Percentiles rank a stretch among this genome's conserved stretches.
phyloP scores from a whole-genome alignment of 2,888 invertebrate genomes.

The Trichopoda pennipes region DNA sequence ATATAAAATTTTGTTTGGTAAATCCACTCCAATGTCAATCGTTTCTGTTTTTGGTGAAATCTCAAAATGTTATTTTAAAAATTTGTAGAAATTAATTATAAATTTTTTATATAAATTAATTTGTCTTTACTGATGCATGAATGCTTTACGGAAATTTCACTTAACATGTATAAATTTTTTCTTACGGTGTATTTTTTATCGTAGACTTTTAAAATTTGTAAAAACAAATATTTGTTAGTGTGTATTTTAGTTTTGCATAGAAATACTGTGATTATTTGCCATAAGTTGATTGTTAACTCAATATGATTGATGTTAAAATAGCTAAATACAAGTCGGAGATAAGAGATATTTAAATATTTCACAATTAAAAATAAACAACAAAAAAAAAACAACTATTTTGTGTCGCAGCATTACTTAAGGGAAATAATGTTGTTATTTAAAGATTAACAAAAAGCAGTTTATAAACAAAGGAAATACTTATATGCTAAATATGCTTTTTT shows the following conservation, averaged over 20 bases:
- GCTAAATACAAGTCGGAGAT: constrained; percentile 36
- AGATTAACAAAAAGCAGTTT: neutral
- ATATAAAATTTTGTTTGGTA: too few species aligned
- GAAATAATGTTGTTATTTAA: constrained; percentile 12
- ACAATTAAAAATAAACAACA: neutral
- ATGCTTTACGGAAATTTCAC: too few species aligned
- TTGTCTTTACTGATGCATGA: too few species aligned
- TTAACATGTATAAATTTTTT: neutral
- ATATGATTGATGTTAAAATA: constrained; percentile 54
- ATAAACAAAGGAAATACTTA: neutral
- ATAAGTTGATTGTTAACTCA: constrained; percentile 30
- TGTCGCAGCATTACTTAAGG: neutral
- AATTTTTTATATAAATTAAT: too few species aligned
- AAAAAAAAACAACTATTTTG: neutral
- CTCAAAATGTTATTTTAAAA: too few species aligned
- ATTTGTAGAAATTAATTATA: too few species aligned
- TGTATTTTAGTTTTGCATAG: constrained; percentile 35
- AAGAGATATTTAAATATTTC: constrained; percentile 24
- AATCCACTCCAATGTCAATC: too few species aligned
- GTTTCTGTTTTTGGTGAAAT: too few species aligned
- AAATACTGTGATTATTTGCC: constrained; percentile 46
- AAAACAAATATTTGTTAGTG: constrained; percentile 1
- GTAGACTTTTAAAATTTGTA: neutral
- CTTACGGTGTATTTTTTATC: constrained; percentile 29
- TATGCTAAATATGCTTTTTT: neutral